These are phyloP conservation scores for Saccostrea glomerata DNA, from an alignment of 1,140 invertebrate genomes.

Conservation along the genomic window DNA sequence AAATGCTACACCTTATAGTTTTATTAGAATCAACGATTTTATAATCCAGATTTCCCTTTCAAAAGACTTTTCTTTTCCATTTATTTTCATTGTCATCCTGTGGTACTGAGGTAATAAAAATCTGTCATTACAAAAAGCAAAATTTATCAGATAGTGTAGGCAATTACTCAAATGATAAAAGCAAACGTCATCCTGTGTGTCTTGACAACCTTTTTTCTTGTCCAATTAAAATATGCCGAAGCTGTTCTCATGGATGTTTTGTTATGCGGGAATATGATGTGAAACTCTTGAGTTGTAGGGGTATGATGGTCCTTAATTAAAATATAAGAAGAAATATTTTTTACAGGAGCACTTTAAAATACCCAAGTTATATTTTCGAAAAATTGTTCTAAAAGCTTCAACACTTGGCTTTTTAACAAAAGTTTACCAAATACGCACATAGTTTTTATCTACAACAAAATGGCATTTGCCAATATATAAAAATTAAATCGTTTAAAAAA, in stretches of 20 bases:
- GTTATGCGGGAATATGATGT: background rate
- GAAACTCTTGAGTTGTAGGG: background rate
- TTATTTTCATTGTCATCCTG: background rate
- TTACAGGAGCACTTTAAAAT: no score
- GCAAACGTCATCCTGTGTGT: background rate
- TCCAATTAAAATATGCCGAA: background rate
- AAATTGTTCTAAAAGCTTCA: no score
- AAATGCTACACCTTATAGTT: background rate
- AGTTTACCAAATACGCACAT: no score
- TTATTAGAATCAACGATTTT: background rate
- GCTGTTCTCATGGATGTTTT: background rate
- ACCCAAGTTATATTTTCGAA: no score
- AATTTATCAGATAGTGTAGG: background rate
- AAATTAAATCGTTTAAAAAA: no score
- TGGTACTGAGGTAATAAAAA: background rate
- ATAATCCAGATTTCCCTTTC: background rate
- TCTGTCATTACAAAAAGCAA: background rate
- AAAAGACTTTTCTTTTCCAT: conserved; percentile 18
- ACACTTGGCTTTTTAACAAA: no score
- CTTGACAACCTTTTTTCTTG: background rate
- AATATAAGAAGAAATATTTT: no score
- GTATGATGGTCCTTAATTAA: background rate
- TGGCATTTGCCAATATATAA: no score
- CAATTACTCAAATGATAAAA: background rate
- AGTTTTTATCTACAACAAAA: no score